Percentiles rank a stretch among this genome's conserved stretches.
Evolutionary conservation across 2,797 vertebrate species (phyloP).

Genomic region (Podargus strigoides): DNA sequence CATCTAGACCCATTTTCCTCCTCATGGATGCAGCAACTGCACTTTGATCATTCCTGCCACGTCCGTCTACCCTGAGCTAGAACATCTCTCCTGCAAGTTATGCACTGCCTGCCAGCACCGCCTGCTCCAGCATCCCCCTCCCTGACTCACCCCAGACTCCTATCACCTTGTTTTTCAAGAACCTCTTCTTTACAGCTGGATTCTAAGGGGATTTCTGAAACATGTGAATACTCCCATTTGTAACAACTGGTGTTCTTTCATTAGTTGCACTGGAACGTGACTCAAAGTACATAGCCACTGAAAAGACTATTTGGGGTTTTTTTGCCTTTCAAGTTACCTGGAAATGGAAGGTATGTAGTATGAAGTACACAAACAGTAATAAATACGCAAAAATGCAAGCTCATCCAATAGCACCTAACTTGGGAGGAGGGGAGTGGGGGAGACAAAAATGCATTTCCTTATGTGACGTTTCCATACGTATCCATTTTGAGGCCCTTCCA

Average conservation of each 20-base stretch:
- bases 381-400: background rate
- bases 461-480: rapidly evolving
- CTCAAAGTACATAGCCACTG: background rate
- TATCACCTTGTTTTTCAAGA: background rate
- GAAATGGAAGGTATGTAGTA: background rate
- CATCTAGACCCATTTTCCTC: background rate
- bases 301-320: background rate
- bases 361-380: background rate
- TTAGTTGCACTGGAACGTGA: background rate
- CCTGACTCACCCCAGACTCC: background rate
- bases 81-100: background rate
- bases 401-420: background rate
- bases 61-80: background rate
- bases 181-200: background rate
- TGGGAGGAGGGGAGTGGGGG: background rate
- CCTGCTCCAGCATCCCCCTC: background rate
- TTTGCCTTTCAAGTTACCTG: background rate
- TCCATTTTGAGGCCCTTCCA: background rate
- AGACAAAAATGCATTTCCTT: background rate
- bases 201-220: background rate
- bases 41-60: background rate
- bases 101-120: rapidly evolving
- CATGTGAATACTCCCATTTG: background rate
- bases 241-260: background rate
- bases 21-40: background rate